Evolutionary conservation across 2,113 vertebrate species (phyloP).

Genomic region (Vombatus ursinus): DNA sequence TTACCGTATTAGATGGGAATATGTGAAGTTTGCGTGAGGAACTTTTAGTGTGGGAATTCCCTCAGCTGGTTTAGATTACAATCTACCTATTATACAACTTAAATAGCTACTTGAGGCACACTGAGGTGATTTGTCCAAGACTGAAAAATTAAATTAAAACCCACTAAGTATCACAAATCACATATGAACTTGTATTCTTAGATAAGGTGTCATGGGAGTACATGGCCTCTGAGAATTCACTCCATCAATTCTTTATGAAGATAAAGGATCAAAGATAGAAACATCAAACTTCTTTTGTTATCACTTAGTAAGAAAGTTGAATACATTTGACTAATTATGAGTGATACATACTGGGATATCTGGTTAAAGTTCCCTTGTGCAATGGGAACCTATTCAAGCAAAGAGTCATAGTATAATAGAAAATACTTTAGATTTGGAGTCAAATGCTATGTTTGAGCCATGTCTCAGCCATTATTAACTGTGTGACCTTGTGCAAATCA

Average conservation of each 20-base stretch:
- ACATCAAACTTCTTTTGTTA: background rate
- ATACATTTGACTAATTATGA: background rate
- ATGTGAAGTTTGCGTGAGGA: background rate
- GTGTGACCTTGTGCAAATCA: background rate
- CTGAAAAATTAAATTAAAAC: background rate
- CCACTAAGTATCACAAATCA: background rate
- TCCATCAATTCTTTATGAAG: background rate
- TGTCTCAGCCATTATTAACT: background rate
- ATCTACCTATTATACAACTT: background rate
- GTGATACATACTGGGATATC: background rate
- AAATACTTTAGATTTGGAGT: background rate
- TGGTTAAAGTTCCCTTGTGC: background rate
- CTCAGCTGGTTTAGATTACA: background rate
- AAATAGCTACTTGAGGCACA: background rate
- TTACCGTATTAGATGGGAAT: background rate
- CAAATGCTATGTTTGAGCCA: background rate
- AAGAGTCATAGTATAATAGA: background rate
- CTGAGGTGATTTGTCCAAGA: background rate
- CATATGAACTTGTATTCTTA: background rate
- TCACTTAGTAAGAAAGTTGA: background rate
- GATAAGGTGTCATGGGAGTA: background rate
- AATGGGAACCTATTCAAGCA: background rate
- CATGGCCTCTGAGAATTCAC: background rate
- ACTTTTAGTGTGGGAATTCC: background rate
- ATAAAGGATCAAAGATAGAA: slow-evolving; percentile 1